phyloP scores from a whole-genome alignment of 2,797 vertebrate genomes.

The Chiloscyllium punctatum region DNA sequence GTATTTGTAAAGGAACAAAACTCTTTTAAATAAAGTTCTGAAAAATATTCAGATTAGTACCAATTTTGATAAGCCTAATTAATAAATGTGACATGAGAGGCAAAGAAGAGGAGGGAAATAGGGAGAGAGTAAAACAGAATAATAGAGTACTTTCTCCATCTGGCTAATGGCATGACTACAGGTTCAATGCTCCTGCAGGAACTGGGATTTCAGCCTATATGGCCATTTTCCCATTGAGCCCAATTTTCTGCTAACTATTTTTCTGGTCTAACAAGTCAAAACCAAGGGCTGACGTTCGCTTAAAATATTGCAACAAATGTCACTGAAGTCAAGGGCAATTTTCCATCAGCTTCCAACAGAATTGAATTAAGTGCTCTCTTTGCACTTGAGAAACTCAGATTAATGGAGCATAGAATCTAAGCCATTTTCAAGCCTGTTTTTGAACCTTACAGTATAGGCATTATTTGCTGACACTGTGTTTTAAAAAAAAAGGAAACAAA shows the following conservation, averaged over 20 bases:
- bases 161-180: neutral
- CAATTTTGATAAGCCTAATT: constrained; percentile 3
- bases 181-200: neutral
- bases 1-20: neutral
- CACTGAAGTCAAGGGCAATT: neutral
- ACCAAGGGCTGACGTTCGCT: neutral
- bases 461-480: neutral
- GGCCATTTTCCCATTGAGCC: neutral
- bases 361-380: neutral
- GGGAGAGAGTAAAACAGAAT: neutral
- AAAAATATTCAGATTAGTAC: neutral
- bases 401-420: neutral
- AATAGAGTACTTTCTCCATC: neutral
- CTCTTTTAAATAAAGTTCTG: neutral
- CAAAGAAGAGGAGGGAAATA: neutral
- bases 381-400: neutral
- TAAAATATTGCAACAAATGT: neutral
- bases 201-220: neutral
- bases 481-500: neutral
- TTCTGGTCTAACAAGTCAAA: neutral
- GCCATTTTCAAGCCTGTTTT: neutral
- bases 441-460: neutral
- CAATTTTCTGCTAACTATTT: neutral
- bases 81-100: neutral
- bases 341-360: neutral